Conservation (phyloP, 2,888 invertebrate genomes). For the Drosophila rellima region DNA sequence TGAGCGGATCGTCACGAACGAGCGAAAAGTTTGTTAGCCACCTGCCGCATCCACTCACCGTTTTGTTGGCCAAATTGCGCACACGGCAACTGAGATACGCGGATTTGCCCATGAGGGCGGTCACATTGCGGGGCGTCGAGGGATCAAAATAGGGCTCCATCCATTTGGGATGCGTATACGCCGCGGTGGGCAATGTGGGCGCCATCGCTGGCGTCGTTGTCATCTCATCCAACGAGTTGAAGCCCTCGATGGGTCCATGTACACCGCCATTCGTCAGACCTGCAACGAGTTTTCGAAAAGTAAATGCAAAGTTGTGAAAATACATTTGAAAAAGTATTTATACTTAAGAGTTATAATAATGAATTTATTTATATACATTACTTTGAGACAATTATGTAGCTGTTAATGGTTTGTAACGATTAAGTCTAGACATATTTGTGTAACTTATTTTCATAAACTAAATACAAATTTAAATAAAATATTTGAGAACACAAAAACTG, state of each 20-base stretch:
- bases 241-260: conserved; percentile 84
- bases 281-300: conserved; percentile 57
- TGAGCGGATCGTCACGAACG: conserved; percentile 60
- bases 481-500: not conserved
- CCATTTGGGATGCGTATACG: conserved; percentile 85
- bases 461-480: not conserved
- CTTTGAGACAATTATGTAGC: not conserved
- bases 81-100: conserved; percentile 86
- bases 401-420: conserved; percentile 1
- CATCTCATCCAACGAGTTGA: conserved; percentile 83
- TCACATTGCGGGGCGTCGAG: conserved; percentile 91
- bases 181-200: conserved; percentile 78
- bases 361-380: not conserved
- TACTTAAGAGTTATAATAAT: not conserved
- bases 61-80: conserved; percentile 86
- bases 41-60: conserved; percentile 77
- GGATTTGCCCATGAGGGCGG: conserved; percentile 92
- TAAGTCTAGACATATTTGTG: too few relatives aligned
- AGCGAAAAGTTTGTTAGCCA: conserved; percentile 38
- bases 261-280: conserved; percentile 85
- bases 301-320: conserved; percentile 11
- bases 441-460: not conserved
- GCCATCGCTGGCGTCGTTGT: conserved; percentile 56
- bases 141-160: conserved; percentile 91
- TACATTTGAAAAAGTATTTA: conserved; percentile 3